Percentiles rank a stretch among this genome's conserved stretches.
phyloP scores from a whole-genome alignment of 2,113 vertebrate species.

The Peromyscus leucopus region DNA sequence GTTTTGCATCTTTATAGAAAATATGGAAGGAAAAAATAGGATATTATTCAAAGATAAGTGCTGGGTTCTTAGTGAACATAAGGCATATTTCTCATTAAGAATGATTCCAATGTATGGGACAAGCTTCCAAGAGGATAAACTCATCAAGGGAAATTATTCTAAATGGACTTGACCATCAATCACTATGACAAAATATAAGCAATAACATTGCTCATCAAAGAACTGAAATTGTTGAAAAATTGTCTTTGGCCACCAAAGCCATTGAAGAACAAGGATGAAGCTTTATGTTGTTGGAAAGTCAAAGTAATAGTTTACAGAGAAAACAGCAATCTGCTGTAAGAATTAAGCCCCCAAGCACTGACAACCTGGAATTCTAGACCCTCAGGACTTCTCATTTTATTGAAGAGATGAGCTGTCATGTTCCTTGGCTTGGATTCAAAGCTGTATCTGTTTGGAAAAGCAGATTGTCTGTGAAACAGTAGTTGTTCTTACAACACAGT shows the following conservation, averaged over 20 bases:
- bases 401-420: neutral
- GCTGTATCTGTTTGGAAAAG: conserved; percentile 33
- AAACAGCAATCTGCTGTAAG: conserved; percentile 26
- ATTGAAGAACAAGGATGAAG: neutral
- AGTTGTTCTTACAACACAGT: neutral
- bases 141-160: conserved; percentile 34
- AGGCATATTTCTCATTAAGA: conserved; percentile 43
- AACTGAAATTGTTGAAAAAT: neutral
- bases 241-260: neutral
- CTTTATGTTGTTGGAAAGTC: neutral
- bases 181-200: conserved; percentile 43
- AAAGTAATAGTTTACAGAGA: conserved; percentile 18
- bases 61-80: neutral
- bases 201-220: neutral
- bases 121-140: conserved; percentile 25
- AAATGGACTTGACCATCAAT: neutral
- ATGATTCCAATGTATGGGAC: conserved; percentile 22
- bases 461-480: neutral
- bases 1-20: neutral
- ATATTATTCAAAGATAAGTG: neutral
- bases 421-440: neutral
- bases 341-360: neutral
- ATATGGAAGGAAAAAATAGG: neutral
- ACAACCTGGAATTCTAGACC: neutral
- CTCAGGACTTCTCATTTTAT: neutral